Base-by-base conservation (phyloP, 2,113 vertebrate species). In the Laticauda colubrina region DNA sequence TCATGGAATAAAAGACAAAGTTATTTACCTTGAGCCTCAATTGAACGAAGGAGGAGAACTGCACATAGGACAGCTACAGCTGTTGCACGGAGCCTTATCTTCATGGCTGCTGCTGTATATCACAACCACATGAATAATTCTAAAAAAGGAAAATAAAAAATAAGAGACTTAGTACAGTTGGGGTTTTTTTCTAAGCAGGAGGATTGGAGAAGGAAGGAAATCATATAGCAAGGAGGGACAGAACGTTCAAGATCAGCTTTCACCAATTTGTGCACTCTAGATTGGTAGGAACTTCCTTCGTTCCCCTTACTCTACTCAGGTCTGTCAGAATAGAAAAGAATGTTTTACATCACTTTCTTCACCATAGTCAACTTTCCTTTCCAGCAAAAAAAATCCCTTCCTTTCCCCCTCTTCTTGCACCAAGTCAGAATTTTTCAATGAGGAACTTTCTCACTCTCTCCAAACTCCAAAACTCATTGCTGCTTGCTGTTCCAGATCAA, bases 21-120 rank as follows among this genome's bases (percentile, higher is more conserved):
- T 59, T 89, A 94, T 96, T 98, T 99, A 99, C 99, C 99, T 99
- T 99, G 98, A 96, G 98, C 99, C 95, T 98, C 97, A 93, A 97
- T 97, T 95, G 97, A 98, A 95, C 97, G 97, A 95, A 99, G 97
- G 94, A 98, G 2, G 43, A 93, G 56, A 93, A 96, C 97, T 93
- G 97, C 98, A 94, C 98, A 97, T 93, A 98, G 95, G 95, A 97
- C 98, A 96, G 98, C 98, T 3, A 96, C 92, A 1, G 97, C 98
- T 96, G 96, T 98, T 95, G 97, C 95, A 95, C 96, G 96, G 96
- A 98, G 97, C 95, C 98, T 97, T 95, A 97, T 98, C 98, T 98
- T 98, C 99, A 99, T 99, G 96, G 96, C 98, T 95, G 95, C 95
- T 93, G 96, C 96, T 97, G 94, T 85, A 95, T 96, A 96, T 99